phyloP scores from a whole-genome alignment of 2,888 invertebrate species.

The Cerastoderma edule region DNA sequence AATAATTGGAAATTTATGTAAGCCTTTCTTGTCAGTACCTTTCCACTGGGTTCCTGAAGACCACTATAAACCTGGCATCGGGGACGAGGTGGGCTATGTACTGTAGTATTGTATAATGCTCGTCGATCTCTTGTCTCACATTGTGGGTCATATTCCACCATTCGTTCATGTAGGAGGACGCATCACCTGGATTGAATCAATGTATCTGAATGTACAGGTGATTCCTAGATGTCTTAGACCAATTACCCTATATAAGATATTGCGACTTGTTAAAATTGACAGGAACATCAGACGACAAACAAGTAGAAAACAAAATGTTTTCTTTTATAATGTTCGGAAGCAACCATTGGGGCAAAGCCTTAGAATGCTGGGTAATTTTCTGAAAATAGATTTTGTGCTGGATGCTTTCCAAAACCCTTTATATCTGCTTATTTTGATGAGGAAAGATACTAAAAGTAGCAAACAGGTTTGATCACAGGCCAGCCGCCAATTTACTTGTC shows the following conservation, averaged over 20 bases:
- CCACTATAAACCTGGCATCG: not conserved
- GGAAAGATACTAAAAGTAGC: too few species aligned
- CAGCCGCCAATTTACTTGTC: too few species aligned
- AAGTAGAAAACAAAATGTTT: too few species aligned
- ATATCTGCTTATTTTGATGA: too few species aligned
- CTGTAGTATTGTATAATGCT: not conserved
- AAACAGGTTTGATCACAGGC: too few species aligned
- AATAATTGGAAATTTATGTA: too few species aligned
- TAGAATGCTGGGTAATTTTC: too few species aligned
- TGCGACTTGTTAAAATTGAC: not conserved
- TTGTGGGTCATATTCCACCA: constrained; percentile 1
- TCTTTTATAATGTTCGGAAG: too few species aligned
- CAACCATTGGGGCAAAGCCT: too few species aligned
- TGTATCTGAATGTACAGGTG: not conserved
- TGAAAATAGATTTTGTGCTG: too few species aligned
- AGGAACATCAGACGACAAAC: too few species aligned
- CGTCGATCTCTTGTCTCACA: not conserved
- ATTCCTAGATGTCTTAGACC: not conserved
- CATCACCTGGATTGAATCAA: not conserved
- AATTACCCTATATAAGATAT: not conserved
- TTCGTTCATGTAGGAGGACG: not conserved
- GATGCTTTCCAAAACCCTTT: too few species aligned
- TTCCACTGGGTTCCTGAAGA: constrained; percentile 7
- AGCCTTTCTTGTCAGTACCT: not conserved
- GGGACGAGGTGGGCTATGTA: not conserved